These are phyloP conservation scores for Phaethon lepturus DNA, from an alignment of 2,113 vertebrate species.

Conservation along the genomic window DNA sequence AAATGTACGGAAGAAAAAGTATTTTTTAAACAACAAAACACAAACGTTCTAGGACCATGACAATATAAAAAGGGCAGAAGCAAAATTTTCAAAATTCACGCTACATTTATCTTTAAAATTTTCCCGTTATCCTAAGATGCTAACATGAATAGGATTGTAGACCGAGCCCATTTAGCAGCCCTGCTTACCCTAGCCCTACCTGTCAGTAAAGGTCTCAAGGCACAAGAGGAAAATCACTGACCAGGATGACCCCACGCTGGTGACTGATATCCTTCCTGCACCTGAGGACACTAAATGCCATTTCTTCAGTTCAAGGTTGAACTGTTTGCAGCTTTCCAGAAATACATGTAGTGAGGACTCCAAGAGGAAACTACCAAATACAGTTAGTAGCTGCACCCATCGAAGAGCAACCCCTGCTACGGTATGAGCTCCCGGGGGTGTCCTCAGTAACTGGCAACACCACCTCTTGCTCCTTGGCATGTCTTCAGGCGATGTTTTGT, in stretches of 20 bases:
- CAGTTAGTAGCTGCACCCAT: background rate
- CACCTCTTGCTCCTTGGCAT: background rate
- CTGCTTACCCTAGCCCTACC: background rate
- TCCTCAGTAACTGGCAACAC: background rate
- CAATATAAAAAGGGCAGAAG: background rate
- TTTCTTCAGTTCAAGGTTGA: background rate
- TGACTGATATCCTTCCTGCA: background rate
- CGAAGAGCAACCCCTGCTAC: too few species aligned
- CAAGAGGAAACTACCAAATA: background rate
- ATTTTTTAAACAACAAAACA: background rate
- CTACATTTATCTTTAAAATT: background rate
- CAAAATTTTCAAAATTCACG: background rate
- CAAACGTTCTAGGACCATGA: background rate
- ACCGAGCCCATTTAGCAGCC: background rate
- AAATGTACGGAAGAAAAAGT: background rate
- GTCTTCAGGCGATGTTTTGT: background rate
- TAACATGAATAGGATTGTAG: fast-evolving
- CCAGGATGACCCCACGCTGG: background rate
- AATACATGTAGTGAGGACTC: background rate
- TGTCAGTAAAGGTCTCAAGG: background rate
- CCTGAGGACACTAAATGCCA: background rate
- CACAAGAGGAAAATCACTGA: background rate
- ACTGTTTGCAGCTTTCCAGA: background rate
- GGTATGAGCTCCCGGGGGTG: fast-evolving
- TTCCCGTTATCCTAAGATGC: background rate